A percentile compares a stretch with the other conserved stretches of the same genome.
phyloP scores from a whole-genome alignment of 2,888 invertebrate genomes.

The Tuta absoluta region DNA sequence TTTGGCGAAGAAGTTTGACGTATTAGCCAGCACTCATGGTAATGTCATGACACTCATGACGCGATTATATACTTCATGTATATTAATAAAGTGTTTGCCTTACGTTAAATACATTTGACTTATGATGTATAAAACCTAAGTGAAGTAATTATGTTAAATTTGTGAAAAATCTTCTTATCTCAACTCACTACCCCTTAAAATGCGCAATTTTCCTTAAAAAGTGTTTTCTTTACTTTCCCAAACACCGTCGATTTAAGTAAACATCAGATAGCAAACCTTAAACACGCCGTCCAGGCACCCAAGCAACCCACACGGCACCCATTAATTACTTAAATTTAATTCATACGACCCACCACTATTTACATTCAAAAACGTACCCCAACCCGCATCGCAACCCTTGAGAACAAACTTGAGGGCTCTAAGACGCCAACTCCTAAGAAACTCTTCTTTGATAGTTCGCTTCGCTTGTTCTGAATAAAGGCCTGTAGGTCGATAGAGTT shows the following conservation, averaged over 20 bases:
- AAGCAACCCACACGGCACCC: constrained; percentile 49
- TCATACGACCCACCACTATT: constrained; percentile 79
- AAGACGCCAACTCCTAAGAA: constrained; percentile 79
- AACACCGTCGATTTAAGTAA: constrained; percentile 25
- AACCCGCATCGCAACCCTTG: constrained; percentile 77
- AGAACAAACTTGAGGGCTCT: constrained; percentile 75
- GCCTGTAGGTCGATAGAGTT: constrained; percentile 77
- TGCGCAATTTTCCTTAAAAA: not conserved
- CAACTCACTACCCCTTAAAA: not conserved
- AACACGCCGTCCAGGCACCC: constrained; percentile 28
- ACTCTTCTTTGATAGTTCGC: constrained; percentile 81
- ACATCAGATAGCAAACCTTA: constrained; percentile 37
- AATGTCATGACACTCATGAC: no score
- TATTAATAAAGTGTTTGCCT: no score
- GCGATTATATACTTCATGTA: no score
- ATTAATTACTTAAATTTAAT: constrained; percentile 82
- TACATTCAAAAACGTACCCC: constrained; percentile 78
- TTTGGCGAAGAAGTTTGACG: no score
- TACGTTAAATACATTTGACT: no score
- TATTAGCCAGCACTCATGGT: no score
- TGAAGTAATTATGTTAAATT: no score
- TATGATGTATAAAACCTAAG: no score
- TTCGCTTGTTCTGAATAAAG: constrained; percentile 75
- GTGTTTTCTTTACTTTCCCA: constrained; percentile 19
- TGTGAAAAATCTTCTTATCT: not conserved